Percentiles rank a stretch among this genome's conserved stretches.
Conservation (phyloP, 2,888 invertebrate genomes). For the Lasioglossum zephyrum region DNA sequence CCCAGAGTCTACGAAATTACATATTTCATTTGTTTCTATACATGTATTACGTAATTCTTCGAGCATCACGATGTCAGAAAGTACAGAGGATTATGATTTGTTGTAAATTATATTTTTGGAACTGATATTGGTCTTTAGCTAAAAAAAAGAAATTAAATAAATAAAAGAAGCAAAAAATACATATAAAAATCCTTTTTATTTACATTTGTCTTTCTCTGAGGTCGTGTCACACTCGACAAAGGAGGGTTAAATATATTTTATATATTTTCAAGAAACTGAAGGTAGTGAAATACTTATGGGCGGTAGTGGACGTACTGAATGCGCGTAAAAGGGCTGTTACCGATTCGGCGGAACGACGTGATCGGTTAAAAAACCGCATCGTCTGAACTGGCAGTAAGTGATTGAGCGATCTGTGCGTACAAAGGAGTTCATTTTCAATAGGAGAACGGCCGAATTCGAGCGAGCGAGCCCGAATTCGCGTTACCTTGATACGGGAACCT, state of each 20-base stretch:
- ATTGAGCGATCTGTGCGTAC: not conserved
- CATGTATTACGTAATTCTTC: not conserved
- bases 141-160: too few relatives aligned
- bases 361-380: not conserved
- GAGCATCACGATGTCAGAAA: not conserved
- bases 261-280: too few relatives aligned
- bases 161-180: too few relatives aligned
- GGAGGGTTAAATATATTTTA: too few relatives aligned
- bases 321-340: not conserved
- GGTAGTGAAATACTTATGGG: too few relatives aligned
- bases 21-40: not conserved
- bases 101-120: too few relatives aligned
- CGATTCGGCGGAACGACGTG: not conserved
- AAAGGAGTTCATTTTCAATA: conserved; percentile 1
- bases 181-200: too few relatives aligned
- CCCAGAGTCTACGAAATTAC: not conserved
- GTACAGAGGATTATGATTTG: not conserved
- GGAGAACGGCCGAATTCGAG: not conserved
- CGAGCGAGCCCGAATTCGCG: not conserved
- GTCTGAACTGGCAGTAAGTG: conserved; percentile 4
- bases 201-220: too few relatives aligned
- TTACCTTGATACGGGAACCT: conserved; percentile 21
- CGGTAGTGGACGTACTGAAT: not conserved
- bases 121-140: too few relatives aligned
- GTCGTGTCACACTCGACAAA: too few relatives aligned